These are phyloP conservation scores for Cydia pomonella DNA, from an alignment of 1,140 invertebrate genomes.

Conservation along the genomic window DNA sequence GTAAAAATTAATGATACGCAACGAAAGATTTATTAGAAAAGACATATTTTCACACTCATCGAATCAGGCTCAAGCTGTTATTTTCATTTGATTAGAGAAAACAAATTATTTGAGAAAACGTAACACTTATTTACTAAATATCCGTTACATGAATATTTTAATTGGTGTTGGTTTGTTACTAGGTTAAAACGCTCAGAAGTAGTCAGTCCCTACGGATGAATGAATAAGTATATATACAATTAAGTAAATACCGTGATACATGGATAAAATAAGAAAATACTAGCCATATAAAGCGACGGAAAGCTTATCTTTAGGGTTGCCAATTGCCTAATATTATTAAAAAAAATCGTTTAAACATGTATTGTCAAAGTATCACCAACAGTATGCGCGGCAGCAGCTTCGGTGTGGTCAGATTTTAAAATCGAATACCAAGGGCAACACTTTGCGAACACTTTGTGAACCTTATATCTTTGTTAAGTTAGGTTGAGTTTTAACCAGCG, in stretches of 20 bases:
- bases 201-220: not conserved
- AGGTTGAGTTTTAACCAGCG: too few relatives aligned
- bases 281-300: slow-evolving; percentile 45
- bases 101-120: not conserved
- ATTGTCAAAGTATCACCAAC: too few relatives aligned
- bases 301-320: slow-evolving; percentile 15
- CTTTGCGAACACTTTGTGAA: too few relatives aligned
- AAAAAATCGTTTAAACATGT: not conserved
- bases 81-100: not conserved
- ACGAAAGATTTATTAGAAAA: not conserved
- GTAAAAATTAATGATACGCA: not conserved
- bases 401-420: too few relatives aligned
- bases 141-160: not conserved
- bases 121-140: not conserved
- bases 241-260: slow-evolving; percentile 24
- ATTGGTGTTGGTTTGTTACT: not conserved
- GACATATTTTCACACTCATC: not conserved
- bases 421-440: too few relatives aligned
- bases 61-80: not conserved
- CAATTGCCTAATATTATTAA: not conserved
- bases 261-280: slow-evolving; percentile 41
- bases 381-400: too few relatives aligned
- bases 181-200: not conserved
- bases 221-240: slow-evolving; percentile 19
- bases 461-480: too few relatives aligned